Percentiles rank a stretch among this genome's conserved stretches.
Conservation (phyloP, 64 coral and sea anemone genomes). For the Actinia tenebrosa region DNA sequence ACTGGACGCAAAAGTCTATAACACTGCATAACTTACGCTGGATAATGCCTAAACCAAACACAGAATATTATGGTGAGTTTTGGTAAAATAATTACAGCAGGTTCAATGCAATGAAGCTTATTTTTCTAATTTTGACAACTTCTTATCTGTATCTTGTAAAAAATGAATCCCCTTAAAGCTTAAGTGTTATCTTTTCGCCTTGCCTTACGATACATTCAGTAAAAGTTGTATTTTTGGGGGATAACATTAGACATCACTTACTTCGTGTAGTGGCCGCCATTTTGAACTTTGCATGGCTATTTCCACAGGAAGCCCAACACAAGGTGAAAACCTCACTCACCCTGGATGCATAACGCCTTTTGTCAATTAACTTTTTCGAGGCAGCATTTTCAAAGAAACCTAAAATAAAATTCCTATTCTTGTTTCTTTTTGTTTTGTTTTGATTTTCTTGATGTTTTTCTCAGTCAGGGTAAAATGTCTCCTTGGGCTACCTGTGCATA, state of each 20-base stretch:
- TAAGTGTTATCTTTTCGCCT: not conserved
- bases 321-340: too few relatives aligned
- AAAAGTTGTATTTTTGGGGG: not conserved
- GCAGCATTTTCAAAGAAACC: not conserved
- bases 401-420: not conserved
- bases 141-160: not conserved
- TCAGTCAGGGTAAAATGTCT: not conserved
- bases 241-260: not conserved
- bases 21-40: not conserved
- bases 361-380: not conserved
- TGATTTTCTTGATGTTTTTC: not conserved
- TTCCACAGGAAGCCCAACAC: not conserved
- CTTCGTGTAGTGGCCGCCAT: conserved; percentile 54
- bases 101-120: too few relatives aligned
- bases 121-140: too few relatives aligned
- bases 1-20: not conserved
- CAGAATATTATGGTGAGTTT: not conserved
- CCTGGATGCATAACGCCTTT: not conserved
- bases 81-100: not conserved
- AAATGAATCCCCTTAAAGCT: not conserved
- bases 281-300: conserved; percentile 10
- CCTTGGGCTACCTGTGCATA: not conserved
- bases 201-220: not conserved
- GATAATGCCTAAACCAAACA: not conserved
- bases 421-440: not conserved